Percentiles rank a stretch among this genome's conserved stretches.
Conservation (phyloP, 2,113 vertebrate species). For the Clarias macrocephalus region DNA sequence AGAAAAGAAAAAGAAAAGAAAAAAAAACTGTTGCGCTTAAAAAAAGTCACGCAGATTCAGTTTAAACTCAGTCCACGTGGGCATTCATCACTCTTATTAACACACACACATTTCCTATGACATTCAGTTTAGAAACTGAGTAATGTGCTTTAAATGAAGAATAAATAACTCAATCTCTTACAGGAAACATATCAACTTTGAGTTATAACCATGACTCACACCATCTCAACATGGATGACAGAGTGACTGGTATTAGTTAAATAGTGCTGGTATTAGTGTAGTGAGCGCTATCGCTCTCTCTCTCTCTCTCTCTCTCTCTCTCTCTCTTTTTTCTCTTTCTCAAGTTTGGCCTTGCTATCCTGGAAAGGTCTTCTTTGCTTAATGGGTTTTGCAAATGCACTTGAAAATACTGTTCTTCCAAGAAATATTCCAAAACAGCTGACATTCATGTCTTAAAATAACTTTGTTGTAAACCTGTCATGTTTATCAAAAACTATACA, state of each 20-base stretch:
- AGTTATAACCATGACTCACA: not conserved
- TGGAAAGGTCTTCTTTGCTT: no score
- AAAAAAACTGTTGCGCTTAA: not conserved
- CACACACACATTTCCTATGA: not conserved
- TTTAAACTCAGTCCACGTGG: not conserved
- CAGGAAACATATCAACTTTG: not conserved
- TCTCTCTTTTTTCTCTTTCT: no score
- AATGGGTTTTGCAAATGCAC: no score
- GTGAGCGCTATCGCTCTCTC: no score
- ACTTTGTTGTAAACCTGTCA: no score
- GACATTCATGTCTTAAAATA: no score
- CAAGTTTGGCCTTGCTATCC: no score
- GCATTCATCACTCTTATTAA: not conserved
- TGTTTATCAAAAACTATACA: no score
- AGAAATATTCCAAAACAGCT: no score
- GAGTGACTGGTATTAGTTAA: not conserved
- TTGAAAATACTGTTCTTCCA: no score
- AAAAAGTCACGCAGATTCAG: not conserved
- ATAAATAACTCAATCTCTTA: not conserved
- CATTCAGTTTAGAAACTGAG: not conserved
- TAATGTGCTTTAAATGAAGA: not conserved
- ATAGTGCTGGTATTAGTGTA: no score
- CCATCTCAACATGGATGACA: not conserved
- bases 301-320: no score
- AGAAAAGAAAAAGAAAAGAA: not conserved